Conservation (phyloP, 2,113 vertebrate genomes). For the Protomyctophum bolini region DNA sequence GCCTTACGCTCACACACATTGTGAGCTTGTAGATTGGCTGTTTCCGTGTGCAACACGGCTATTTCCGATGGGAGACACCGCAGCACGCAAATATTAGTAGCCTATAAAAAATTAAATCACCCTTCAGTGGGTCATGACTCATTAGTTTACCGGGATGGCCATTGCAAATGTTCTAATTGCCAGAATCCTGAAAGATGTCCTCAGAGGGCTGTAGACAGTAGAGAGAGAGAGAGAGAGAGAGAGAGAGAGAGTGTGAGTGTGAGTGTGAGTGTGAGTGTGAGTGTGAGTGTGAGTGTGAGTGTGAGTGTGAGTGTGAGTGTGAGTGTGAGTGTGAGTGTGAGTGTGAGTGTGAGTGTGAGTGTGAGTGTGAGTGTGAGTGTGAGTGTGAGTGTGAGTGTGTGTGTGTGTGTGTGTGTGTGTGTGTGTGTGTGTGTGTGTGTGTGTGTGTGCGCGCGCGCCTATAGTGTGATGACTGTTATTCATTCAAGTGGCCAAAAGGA, state of each 20-base stretch:
- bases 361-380: not conserved
- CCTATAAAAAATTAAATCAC: no score
- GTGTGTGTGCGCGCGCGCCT: not conserved
- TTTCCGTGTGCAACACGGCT: no score
- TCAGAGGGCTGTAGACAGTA: not conserved
- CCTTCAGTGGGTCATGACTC: constrained; percentile 21
- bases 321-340: not conserved
- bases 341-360: not conserved
- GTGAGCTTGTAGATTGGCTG: no score
- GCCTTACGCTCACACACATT: no score
- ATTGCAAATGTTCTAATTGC: constrained; percentile 55
- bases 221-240: no score
- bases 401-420: not conserved
- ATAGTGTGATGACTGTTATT: not conserved
- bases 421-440: not conserved
- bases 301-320: not conserved
- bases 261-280: not conserved
- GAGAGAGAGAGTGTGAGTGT: not conserved
- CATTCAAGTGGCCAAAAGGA: no score
- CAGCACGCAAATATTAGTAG: no score
- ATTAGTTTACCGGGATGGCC: constrained; percentile 19
- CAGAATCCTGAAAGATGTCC: constrained; percentile 41
- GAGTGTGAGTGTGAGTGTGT: not conserved
- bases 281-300: not conserved
- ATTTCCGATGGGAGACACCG: no score